phyloP scores from a whole-genome alignment of 92 coral and sea anemone genomes.

The Epizoanthus stellaris region DNA sequence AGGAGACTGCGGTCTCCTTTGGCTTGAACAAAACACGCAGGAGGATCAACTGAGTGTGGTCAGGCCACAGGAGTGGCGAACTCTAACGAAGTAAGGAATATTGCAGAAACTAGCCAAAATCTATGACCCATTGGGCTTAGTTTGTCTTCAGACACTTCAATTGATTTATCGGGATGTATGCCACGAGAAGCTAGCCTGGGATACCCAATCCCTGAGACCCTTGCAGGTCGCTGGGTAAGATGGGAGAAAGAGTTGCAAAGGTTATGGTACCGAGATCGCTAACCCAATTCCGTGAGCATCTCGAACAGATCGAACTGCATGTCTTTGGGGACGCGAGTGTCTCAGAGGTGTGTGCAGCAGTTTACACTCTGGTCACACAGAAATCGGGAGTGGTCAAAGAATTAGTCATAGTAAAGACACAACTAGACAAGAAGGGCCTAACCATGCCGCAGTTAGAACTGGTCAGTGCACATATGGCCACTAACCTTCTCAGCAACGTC shows the following conservation, averaged over 20 bases:
- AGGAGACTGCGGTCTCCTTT: too few species aligned
- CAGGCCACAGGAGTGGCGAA: too few species aligned
- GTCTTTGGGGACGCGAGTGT: slow-evolving; percentile 27
- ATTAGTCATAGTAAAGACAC: neutral
- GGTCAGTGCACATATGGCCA: neutral
- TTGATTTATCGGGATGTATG: slow-evolving; percentile 15
- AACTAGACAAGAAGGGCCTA: neutral
- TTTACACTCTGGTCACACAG: slow-evolving; percentile 33
- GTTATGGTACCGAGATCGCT: slow-evolving; percentile 23
- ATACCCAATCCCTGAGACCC: slow-evolving; percentile 26
- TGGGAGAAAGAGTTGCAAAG: slow-evolving; percentile 9
- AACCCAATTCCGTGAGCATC: neutral
- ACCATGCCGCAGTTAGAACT: slow-evolving; percentile 22
- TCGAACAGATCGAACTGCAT: slow-evolving; percentile 35
- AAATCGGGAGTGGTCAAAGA: neutral
- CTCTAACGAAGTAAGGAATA: neutral
- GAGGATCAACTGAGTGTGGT: too few species aligned
- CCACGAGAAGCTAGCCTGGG: slow-evolving; percentile 27
- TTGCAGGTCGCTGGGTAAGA: neutral
- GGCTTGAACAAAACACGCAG: too few species aligned
- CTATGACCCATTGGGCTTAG: slow-evolving; percentile 24
- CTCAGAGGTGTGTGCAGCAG: slow-evolving; percentile 26
- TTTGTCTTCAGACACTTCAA: neutral
- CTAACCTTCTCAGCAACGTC: neutral
- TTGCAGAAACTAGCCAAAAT: neutral